phyloP scores from a whole-genome alignment of 2,797 vertebrate species.

The Florisuga fusca region DNA sequence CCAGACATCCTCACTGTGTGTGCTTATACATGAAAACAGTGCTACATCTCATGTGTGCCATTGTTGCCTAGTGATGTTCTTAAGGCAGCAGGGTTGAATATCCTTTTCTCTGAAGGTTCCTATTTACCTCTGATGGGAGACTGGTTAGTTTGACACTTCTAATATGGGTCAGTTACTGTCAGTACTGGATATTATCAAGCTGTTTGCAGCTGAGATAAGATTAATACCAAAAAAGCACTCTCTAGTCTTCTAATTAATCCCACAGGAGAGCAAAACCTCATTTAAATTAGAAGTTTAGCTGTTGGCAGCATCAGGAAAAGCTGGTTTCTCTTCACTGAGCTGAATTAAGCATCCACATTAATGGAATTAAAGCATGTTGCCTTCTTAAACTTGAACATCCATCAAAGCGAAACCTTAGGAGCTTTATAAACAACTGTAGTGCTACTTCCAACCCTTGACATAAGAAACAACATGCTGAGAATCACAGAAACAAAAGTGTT shows the following conservation, averaged over 20 bases:
- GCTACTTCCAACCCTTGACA: not conserved
- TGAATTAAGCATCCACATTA: slow-evolving; percentile 60
- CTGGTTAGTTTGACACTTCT: slow-evolving; percentile 28
- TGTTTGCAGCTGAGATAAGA: slow-evolving; percentile 26
- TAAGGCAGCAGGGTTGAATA: not conserved
- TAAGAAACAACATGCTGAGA: slow-evolving; percentile 6
- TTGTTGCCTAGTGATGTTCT: slow-evolving; percentile 20
- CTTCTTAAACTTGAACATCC: slow-evolving; percentile 29
- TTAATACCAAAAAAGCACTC: slow-evolving; percentile 22
- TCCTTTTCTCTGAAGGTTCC: not conserved
- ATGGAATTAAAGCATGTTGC: slow-evolving; percentile 34
- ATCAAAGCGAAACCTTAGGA: slow-evolving; percentile 46
- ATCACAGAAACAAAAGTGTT: not conserved
- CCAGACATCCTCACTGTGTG: not conserved
- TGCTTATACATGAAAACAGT: not conserved
- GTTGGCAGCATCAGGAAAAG: slow-evolving; percentile 17
- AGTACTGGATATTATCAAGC: slow-evolving; percentile 26
- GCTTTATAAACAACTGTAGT: slow-evolving; percentile 24
- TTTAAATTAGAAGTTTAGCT: slow-evolving; percentile 59
- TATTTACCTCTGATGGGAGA: not conserved
- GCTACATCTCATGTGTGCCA: not conserved
- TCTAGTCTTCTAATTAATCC: slow-evolving; percentile 64
- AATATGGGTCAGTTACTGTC: not conserved
- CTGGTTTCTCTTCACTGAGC: slow-evolving; percentile 50
- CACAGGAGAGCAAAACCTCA: slow-evolving; percentile 52